Conservation (phyloP, 2,113 vertebrate species). For the Accipiter cooperii region DNA sequence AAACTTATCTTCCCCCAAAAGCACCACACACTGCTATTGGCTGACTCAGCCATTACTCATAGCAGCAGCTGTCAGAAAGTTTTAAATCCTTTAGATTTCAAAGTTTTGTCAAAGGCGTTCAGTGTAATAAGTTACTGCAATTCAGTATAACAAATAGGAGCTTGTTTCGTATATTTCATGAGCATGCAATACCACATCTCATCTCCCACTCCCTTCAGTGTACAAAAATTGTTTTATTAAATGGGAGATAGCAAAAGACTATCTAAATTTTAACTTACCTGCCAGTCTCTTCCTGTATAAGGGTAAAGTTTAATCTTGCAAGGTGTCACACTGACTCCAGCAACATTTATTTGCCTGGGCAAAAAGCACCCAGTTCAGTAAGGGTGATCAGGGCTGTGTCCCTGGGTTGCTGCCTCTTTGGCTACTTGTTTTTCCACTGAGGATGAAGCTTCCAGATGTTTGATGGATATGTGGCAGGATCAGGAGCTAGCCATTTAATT, state of each 20-base stretch:
- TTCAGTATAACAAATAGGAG: not conserved
- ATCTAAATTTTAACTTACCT: not conserved
- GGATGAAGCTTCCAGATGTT: not conserved
- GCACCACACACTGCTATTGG: not conserved
- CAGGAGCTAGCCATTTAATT: not conserved
- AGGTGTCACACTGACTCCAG: not conserved
- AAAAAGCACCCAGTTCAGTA: not conserved
- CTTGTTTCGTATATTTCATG: not conserved
- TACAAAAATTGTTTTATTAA: not conserved
- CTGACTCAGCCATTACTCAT: not conserved
- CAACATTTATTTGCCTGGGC: not conserved
- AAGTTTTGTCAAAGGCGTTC: not conserved
- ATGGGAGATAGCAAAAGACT: not conserved
- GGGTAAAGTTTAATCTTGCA: not conserved
- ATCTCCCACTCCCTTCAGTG: not conserved
- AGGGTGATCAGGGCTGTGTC: not conserved
- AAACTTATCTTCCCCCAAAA: not conserved
- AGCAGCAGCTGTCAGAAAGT: not conserved
- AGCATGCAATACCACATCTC: fast-evolving
- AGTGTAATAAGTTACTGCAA: not conserved
- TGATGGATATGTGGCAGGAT: not conserved
- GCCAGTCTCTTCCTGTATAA: not conserved
- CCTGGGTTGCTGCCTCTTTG: not conserved
- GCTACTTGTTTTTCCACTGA: not conserved
- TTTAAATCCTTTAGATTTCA: not conserved